These are phyloP conservation scores for Dryococelus australis DNA, from an alignment of 2,888 invertebrate species.

Conservation along the genomic window DNA sequence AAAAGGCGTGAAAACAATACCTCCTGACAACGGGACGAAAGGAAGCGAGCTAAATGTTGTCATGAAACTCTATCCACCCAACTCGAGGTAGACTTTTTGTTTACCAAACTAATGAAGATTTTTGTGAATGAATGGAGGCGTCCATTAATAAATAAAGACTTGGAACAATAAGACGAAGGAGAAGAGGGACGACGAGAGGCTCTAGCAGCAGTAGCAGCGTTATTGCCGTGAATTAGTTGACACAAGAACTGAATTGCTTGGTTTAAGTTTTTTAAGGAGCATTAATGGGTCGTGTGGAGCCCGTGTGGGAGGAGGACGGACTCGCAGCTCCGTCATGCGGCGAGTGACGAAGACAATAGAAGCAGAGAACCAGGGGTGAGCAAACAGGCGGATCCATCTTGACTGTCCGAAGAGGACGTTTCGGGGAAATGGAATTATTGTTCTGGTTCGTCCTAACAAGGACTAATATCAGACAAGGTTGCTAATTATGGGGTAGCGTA, in stretches of 20 bases:
- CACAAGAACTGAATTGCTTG: constrained; percentile 28
- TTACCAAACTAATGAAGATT: constrained; percentile 30
- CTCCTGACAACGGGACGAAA: background rate
- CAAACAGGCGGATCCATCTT: background rate
- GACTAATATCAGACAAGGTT: no score
- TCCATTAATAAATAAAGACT: constrained; percentile 24
- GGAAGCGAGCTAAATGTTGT: background rate
- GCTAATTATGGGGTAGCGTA: no score
- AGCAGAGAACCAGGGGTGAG: background rate
- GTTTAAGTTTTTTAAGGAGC: constrained; percentile 5
- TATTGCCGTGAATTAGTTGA: constrained; percentile 22
- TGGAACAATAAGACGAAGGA: constrained; percentile 3
- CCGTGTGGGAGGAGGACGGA: background rate
- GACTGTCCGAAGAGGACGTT: no score
- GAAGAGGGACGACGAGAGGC: background rate
- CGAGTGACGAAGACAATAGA: background rate
- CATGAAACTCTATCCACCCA: background rate
- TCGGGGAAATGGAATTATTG: no score
- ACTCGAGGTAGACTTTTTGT: constrained; percentile 26
- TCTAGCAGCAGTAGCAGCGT: background rate
- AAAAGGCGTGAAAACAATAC: background rate
- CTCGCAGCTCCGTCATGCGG: background rate
- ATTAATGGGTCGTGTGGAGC: constrained; percentile 3
- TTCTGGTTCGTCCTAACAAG: no score
- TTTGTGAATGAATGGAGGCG: constrained; percentile 23